phyloP scores from a whole-genome alignment of 2,888 invertebrate genomes.

The Phoenoteleia sp. region DNA sequence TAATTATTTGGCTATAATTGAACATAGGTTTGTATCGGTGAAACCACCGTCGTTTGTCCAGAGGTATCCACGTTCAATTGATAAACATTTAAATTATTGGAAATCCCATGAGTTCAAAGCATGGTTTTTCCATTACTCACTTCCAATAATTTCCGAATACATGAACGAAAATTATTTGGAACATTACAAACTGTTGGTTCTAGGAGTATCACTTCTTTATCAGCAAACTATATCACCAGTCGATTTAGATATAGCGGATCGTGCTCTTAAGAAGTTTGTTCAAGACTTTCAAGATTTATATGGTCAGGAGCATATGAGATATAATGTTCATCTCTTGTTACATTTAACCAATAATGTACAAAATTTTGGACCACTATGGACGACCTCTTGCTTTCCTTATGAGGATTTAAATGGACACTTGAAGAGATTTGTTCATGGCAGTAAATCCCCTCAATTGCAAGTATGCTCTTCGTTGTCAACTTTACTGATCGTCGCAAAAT shows the following conservation, averaged over 20 bases:
- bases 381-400: conserved; percentile 58
- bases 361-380: too few species aligned
- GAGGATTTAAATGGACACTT: too few species aligned
- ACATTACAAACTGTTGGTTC: too few species aligned
- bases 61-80: neutral
- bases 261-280: neutral
- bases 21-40: neutral
- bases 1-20: neutral
- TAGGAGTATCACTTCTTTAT: too few species aligned
- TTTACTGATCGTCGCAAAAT: neutral
- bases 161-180: too few species aligned
- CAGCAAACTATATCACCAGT: too few species aligned
- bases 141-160: too few species aligned
- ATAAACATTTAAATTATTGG: too few species aligned
- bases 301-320: neutral
- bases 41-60: neutral
- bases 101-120: too few species aligned
- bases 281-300: neutral
- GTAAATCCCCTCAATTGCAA: too few species aligned
- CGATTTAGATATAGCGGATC: neutral
- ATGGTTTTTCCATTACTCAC: too few species aligned
- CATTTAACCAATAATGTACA: neutral
- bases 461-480: neutral
- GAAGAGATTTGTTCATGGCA: too few species aligned
- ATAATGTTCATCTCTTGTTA: neutral